Percentiles rank a stretch among this genome's conserved stretches.
Conservation (phyloP, 2,888 invertebrate genomes). For the Protonemura montana region DNA sequence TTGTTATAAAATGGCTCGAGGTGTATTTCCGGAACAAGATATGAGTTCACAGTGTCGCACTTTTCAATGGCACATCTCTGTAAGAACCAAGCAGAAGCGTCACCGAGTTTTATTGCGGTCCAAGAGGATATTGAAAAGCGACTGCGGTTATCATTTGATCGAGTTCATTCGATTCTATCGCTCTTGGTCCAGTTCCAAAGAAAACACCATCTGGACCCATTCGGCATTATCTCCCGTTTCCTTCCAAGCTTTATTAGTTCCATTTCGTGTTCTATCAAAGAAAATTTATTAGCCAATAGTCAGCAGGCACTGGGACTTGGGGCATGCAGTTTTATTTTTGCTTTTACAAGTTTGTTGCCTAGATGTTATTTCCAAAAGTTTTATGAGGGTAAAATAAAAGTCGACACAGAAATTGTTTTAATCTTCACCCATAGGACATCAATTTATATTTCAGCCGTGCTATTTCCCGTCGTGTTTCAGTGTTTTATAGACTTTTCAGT, state of each 20-base stretch:
- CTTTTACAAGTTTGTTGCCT: constrained; percentile 2
- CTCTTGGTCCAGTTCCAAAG: constrained; percentile 25
- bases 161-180: constrained; percentile 18
- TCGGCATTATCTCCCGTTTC: constrained; percentile 28
- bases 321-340: not conserved
- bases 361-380: not conserved
- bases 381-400: not conserved
- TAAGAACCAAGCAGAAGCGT: not conserved
- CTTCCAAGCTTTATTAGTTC: not conserved
- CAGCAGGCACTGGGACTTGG: not conserved
- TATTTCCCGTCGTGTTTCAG: not conserved
- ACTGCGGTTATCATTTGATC: not conserved
- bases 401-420: constrained; percentile 12
- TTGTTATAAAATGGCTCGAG: not conserved
- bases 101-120: not conserved
- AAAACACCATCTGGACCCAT: constrained; percentile 20
- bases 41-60: not conserved
- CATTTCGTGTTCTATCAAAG: not conserved
- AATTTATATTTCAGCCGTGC: not conserved
- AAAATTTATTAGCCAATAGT: not conserved
- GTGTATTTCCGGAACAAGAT: not conserved
- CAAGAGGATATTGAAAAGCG: not conserved
- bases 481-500: not conserved
- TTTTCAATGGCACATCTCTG: not conserved
- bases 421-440: constrained; percentile 7